Percentiles rank a stretch among this genome's conserved stretches.
phyloP scores from a whole-genome alignment of 1,140 invertebrate genomes.

The Portunus trituberculatus region DNA sequence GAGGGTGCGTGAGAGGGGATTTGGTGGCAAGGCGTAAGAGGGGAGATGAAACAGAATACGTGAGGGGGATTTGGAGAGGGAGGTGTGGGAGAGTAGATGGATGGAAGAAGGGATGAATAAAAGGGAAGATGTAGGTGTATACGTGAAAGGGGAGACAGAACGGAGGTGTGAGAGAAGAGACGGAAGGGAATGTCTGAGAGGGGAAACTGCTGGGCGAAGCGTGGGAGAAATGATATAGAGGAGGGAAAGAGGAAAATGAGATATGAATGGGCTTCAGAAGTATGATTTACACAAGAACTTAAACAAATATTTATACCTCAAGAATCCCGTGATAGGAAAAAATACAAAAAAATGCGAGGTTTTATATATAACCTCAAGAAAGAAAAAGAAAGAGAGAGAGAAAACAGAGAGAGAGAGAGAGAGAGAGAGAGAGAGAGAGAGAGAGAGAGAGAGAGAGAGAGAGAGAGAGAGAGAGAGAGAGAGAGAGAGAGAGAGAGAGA shows the following conservation, averaged over 20 bases:
- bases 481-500: constrained; percentile 20
- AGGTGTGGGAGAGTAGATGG: neutral
- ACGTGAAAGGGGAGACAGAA: constrained; percentile 18
- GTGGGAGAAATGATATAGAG: neutral
- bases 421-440: constrained; percentile 20
- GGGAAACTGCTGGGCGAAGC: neutral
- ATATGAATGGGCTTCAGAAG: no score
- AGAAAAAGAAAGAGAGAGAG: no score
- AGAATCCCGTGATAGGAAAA: neutral
- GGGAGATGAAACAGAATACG: constrained; percentile 2
- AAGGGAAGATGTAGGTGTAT: constrained; percentile 21
- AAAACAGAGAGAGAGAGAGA: neutral
- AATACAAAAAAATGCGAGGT: neutral
- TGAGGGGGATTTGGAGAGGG: neutral
- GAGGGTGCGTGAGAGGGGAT: neutral
- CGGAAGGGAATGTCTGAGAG: neutral
- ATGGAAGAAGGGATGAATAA: neutral
- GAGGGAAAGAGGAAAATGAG: neutral
- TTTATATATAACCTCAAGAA: no score
- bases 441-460: constrained; percentile 20
- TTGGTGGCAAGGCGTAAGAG: neutral
- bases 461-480: constrained; percentile 20
- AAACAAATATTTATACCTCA: no score
- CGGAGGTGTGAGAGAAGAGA: neutral
- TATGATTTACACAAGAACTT: no score